Base-by-base conservation (phyloP, 1,140 invertebrate genomes). In the Pygmarrhopalites habei region DNA sequence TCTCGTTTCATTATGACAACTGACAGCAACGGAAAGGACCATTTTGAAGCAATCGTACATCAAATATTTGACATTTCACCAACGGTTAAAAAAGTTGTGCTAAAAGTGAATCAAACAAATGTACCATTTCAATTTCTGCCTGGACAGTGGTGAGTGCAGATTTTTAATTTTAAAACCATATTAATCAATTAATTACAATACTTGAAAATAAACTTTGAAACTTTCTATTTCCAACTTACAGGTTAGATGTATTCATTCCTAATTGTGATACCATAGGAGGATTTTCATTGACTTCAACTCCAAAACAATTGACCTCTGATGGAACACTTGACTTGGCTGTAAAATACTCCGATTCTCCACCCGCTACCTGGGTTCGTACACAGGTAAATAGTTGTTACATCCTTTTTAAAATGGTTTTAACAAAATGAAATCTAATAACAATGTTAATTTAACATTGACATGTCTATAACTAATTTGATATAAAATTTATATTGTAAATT, bases 211-310 rank as follows among this genome's bases (percentile, higher is more conserved):
- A 21, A 15, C n/a, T 14, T 35, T 46, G 25, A 2, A 17, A 30
- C 7, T 30, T 55, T 15, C 5, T 21, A 44, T 44, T 43, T 14
- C 4, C 3, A 30, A 2, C 17, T 35, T 49, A 7, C 66, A 78
- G 77, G 77, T 71, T 78, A 12, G 77, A 78, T 63, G 67, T 75
- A 21, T 73, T 73, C 57, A 75, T 78, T 7, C 76, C 77, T n/a
- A 72, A 71, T 28, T 46, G 75, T 12, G 66, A 73, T 5, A 71
- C 58, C 44, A 72, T 78, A 30, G 75, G 75, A 49, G 77, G 77
- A 17, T 78, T 74, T 67, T 77, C 76, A 2, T 76, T 78, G 69
- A 74, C 66, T 49, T 76, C 76, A 1, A 66, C 72, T 47, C 76
- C 77, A 17, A 23, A 44, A 14, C 61, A 73, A n/a, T 62, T 78